phyloP scores from a whole-genome alignment of 1,140 invertebrate species.

The Diorhabda sublineata region DNA sequence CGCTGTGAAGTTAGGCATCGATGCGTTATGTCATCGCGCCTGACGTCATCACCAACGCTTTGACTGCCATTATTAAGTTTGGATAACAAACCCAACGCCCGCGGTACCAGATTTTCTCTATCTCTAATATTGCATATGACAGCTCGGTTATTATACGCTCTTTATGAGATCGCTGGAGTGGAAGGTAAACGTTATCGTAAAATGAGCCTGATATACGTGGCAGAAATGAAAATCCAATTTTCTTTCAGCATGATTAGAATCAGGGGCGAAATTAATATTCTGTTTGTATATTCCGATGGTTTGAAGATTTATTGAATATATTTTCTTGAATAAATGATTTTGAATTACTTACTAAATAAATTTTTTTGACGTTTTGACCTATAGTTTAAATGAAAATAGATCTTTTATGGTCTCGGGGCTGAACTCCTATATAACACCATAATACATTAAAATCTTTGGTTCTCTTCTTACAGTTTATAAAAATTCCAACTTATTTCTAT shows the following conservation, averaged over 20 bases:
- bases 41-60: conserved; percentile 27
- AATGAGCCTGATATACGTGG: neutral
- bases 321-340: no score
- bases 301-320: no score
- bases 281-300: no score
- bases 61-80: conserved; percentile 46
- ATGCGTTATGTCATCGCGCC: conserved; percentile 15
- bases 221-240: neutral
- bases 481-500: no score
- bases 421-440: no score
- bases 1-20: conserved; percentile 4
- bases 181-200: conserved; percentile 16
- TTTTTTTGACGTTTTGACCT: no score
- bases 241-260: neutral
- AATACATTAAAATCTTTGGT: no score
- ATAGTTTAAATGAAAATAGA: no score
- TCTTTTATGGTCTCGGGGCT: no score
- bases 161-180: conserved; percentile 17
- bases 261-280: no score
- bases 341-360: no score
- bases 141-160: conserved; percentile 30
- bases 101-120: conserved; percentile 25
- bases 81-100: conserved; percentile 43
- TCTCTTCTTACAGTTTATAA: no score
- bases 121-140: conserved; percentile 36